Conservation (phyloP, 1,140 invertebrate genomes). For the Camponotus floridanus region DNA sequence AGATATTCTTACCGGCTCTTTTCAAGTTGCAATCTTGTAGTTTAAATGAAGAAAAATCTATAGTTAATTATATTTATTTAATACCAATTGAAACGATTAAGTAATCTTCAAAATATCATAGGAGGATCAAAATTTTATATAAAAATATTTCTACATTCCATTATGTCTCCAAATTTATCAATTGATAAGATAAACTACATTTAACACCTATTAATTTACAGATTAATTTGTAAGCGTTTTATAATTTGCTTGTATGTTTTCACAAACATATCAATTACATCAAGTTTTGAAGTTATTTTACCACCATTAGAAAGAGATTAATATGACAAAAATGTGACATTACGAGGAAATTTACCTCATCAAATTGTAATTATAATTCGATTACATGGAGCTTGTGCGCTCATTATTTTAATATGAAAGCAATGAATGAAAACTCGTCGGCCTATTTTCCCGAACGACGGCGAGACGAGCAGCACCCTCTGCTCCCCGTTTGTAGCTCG, state of each 20-base stretch:
- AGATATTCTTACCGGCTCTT: background rate
- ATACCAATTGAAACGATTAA: too few relatives aligned
- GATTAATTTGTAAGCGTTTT: too few relatives aligned
- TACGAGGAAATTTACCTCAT: background rate
- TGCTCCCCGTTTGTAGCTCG: slow-evolving; percentile 45
- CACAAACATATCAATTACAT: background rate
- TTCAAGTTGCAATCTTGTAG: too few relatives aligned
- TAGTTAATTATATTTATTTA: too few relatives aligned
- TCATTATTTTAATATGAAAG: slow-evolving; percentile 35
- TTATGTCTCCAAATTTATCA: too few relatives aligned
- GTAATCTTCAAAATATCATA: too few relatives aligned
- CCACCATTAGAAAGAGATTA: background rate
- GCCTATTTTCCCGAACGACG: slow-evolving; percentile 50
- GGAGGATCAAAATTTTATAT: too few relatives aligned
- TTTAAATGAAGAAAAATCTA: too few relatives aligned
- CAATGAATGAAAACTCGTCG: slow-evolving; percentile 62
- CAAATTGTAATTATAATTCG: background rate
- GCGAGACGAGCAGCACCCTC: slow-evolving; percentile 52
- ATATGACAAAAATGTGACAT: background rate
- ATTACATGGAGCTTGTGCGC: background rate
- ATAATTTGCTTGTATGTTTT: background rate
- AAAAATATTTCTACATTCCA: too few relatives aligned
- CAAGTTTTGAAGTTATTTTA: background rate
- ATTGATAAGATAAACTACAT: too few relatives aligned
- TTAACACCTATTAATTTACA: too few relatives aligned